Evolutionary conservation across 1,140 invertebrate species (phyloP).

Genomic region (Eciton burchellii): DNA sequence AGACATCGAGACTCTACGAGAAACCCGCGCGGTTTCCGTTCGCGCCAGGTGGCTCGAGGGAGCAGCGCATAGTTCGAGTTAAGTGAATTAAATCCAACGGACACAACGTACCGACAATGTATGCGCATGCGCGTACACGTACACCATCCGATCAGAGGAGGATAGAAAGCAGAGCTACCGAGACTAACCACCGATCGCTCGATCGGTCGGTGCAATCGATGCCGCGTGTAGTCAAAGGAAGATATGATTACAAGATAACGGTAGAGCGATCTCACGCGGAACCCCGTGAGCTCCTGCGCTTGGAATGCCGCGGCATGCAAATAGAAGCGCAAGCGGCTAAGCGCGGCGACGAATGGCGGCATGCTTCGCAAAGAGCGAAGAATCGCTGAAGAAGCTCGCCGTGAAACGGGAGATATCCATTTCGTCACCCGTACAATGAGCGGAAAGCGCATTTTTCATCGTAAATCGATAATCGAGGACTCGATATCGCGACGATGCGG

Average conservation of each 20-base stretch:
- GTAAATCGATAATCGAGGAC: not conserved
- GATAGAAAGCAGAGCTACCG: conserved; percentile 2
- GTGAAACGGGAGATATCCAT: not conserved
- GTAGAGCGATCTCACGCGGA: conserved; percentile 51
- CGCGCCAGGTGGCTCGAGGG: conserved; percentile 35
- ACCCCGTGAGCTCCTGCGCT: conserved; percentile 31
- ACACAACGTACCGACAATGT: not conserved
- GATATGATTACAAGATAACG: conserved; percentile 72
- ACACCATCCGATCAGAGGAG: not conserved
- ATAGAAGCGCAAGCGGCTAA: conserved; percentile 19
- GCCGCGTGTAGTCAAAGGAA: conserved; percentile 55
- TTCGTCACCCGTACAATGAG: not conserved
- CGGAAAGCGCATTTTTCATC: not conserved
- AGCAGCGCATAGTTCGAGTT: conserved; percentile 62
- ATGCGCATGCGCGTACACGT: not conserved
- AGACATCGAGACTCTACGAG: conserved; percentile 20
- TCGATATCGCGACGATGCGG: not conserved
- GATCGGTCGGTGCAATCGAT: conserved; percentile 24
- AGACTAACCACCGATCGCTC: conserved; percentile 8
- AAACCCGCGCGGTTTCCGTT: conserved; percentile 69
- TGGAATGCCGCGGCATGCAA: conserved; percentile 20
- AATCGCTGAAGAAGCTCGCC: conserved; percentile 35
- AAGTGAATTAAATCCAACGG: conserved; percentile 78
- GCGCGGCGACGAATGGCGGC: not conserved
- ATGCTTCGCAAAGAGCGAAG: conserved; percentile 47